Percentiles rank a stretch among this genome's conserved stretches.
Evolutionary conservation across 2,888 invertebrate species (phyloP).

Genomic region (Sesamia inferens): DNA sequence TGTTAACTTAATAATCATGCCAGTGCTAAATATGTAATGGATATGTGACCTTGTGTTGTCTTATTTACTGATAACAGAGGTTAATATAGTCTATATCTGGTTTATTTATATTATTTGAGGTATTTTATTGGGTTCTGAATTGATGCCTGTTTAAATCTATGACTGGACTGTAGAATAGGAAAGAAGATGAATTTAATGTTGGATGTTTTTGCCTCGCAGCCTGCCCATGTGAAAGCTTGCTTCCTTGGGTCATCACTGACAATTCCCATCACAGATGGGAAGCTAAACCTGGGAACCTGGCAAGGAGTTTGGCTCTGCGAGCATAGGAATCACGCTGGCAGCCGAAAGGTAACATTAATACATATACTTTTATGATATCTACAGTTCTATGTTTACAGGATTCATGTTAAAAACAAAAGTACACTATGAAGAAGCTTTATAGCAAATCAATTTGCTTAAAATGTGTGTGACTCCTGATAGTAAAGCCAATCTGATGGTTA

Average conservation of each 20-base stretch:
- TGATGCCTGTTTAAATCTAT: not conserved
- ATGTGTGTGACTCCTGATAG: not conserved
- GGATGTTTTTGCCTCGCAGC: conserved; percentile 90
- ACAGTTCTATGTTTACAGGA: not conserved
- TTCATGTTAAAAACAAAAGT: not conserved
- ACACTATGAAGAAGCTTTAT: not conserved
- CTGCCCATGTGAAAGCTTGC: conserved; percentile 99
- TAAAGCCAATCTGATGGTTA: not conserved
- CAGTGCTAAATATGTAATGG: conserved; percentile 32
- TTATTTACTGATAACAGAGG: conserved; percentile 33
- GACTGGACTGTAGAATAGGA: not conserved
- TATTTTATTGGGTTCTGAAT: not conserved
- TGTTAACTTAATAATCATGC: conserved; percentile 39
- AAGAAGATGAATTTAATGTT: conserved; percentile 5
- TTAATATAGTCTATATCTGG: not conserved
- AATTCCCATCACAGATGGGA: conserved; percentile 98
- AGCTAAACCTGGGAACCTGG: conserved; percentile 98
- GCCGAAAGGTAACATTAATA: conserved; percentile 91
- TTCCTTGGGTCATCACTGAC: conserved; percentile 98
- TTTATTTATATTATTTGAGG: conserved; percentile 21
- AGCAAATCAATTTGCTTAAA: not conserved
- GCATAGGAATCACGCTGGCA: conserved; percentile 98
- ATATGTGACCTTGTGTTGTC: conserved; percentile 36
- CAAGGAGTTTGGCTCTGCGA: conserved; percentile 99
- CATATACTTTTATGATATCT: not conserved